Conservation (phyloP, 2,888 invertebrate genomes). For the Suillia variegata region DNA sequence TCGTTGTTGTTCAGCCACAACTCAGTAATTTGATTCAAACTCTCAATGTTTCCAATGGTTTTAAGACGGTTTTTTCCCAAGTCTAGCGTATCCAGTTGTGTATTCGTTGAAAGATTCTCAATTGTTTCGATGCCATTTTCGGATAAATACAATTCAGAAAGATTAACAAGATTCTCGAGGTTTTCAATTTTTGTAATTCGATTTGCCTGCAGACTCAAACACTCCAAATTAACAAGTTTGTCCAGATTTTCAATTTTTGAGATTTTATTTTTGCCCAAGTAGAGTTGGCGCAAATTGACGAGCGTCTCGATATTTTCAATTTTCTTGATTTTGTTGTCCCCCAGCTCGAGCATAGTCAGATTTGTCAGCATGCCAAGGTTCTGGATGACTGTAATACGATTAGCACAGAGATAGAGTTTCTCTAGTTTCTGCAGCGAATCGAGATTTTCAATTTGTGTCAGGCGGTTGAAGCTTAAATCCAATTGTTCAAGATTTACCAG, state of each 20-base stretch:
- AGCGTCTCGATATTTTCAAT: conserved; percentile 86
- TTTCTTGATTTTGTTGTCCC: conserved; percentile 89
- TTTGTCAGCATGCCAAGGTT: conserved; percentile 81
- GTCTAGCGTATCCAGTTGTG: conserved; percentile 82
- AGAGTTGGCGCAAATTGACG: conserved; percentile 76
- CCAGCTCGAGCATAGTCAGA: conserved; percentile 86
- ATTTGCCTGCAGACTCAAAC: conserved; percentile 90
- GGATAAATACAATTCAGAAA: conserved; percentile 90
- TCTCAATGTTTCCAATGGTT: conserved; percentile 76
- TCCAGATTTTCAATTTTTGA: conserved; percentile 82
- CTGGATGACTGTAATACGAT: conserved; percentile 85
- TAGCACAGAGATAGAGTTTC: conserved; percentile 87
- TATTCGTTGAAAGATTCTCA: conserved; percentile 75
- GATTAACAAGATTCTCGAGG: conserved; percentile 71
- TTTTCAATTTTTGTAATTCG: conserved; percentile 87
- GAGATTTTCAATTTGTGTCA: conserved; percentile 84
- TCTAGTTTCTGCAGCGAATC: conserved; percentile 75
- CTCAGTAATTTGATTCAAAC: conserved; percentile 83
- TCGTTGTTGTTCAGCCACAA: conserved; percentile 96
- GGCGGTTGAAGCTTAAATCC: conserved; percentile 95
- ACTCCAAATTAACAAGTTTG: conserved; percentile 72
- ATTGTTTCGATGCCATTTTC: conserved; percentile 87
- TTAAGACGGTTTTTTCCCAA: conserved; percentile 86
- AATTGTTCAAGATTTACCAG: conserved; percentile 87
- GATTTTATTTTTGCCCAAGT: conserved; percentile 95